Conservation (phyloP, 2,797 vertebrate species). For the Euphonia xanthogaster region DNA sequence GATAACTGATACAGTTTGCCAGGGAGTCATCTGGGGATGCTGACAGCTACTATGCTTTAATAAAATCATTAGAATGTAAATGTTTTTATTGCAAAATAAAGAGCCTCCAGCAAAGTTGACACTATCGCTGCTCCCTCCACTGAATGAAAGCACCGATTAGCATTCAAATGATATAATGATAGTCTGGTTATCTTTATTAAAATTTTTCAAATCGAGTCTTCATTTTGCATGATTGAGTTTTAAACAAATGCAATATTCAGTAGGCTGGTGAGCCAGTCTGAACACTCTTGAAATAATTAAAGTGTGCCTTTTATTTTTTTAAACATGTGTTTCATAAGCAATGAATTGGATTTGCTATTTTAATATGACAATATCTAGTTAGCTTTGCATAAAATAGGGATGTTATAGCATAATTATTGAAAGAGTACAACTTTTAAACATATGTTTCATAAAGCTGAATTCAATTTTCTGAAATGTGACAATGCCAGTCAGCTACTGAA, state of each 20-base stretch:
- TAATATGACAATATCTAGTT: slow-evolving; percentile 97
- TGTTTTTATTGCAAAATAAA: slow-evolving; percentile 99
- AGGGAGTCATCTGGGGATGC: slow-evolving; percentile 88
- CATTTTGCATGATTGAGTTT: slow-evolving; percentile 99
- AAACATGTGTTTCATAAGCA: slow-evolving; percentile 98
- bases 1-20: slow-evolving; percentile 99
- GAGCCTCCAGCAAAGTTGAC: slow-evolving; percentile 97
- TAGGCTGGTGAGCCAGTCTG: slow-evolving; percentile 80
- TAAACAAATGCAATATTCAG: slow-evolving; percentile 99
- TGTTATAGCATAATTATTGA: slow-evolving; percentile 97
- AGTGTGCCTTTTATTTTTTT: slow-evolving; percentile 91
- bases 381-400: slow-evolving; percentile 95
- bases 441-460: slow-evolving; percentile 94
- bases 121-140: slow-evolving; percentile 86
- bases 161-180: slow-evolving; percentile 99
- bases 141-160: slow-evolving; percentile 97
- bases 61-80: slow-evolving; percentile 99
- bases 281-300: slow-evolving; percentile 97
- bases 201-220: slow-evolving; percentile 99
- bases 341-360: slow-evolving; percentile 98
- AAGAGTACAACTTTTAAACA: slow-evolving; percentile 98
- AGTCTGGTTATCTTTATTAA: slow-evolving; percentile 99
- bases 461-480: slow-evolving; percentile 95
- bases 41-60: slow-evolving; percentile 98
- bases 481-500: slow-evolving; percentile 85